phyloP scores from a whole-genome alignment of 2,113 vertebrate species.

The Oryzias melastigma region DNA sequence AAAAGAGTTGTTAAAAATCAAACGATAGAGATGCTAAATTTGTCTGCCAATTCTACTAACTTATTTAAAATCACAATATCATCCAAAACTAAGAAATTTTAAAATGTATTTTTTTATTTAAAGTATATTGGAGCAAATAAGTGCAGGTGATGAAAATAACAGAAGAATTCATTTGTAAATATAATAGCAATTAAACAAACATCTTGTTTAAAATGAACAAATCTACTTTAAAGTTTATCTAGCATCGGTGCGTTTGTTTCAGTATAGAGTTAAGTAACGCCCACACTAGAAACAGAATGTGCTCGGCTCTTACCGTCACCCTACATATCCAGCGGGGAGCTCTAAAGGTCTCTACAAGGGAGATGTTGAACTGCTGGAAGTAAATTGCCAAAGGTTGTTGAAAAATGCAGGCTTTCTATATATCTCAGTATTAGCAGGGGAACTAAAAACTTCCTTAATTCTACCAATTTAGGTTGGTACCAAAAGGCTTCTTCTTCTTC shows the following conservation, averaged over 20 bases:
- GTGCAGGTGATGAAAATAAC: too few relatives aligned
- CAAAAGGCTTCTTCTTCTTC: conserved; percentile 70
- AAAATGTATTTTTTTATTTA: background rate
- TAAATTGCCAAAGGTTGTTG: conserved; percentile 69
- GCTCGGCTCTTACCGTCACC: conserved; percentile 50
- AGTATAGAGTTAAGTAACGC: conserved; percentile 55
- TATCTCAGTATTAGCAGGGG: conserved; percentile 77
- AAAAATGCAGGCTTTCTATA: conserved; percentile 73
- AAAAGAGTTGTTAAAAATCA: background rate
- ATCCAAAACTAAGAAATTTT: background rate
- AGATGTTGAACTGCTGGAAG: conserved; percentile 56
- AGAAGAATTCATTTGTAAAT: too few relatives aligned
- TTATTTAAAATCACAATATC: background rate
- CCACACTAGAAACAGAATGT: conserved; percentile 32
- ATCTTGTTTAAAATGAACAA: background rate
- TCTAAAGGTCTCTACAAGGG: conserved; percentile 31
- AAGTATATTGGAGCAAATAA: background rate
- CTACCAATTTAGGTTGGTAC: conserved; percentile 74
- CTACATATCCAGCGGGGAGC: conserved; percentile 11
- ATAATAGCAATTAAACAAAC: background rate
- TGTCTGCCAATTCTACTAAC: background rate
- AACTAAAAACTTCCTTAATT: conserved; percentile 82
- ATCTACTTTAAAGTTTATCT: conserved; percentile 4
- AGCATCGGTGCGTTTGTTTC: background rate
- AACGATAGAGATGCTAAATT: background rate